These are phyloP conservation scores for Dipus sagitta DNA, from an alignment of 2,797 vertebrate genomes.

Conservation along the genomic window DNA sequence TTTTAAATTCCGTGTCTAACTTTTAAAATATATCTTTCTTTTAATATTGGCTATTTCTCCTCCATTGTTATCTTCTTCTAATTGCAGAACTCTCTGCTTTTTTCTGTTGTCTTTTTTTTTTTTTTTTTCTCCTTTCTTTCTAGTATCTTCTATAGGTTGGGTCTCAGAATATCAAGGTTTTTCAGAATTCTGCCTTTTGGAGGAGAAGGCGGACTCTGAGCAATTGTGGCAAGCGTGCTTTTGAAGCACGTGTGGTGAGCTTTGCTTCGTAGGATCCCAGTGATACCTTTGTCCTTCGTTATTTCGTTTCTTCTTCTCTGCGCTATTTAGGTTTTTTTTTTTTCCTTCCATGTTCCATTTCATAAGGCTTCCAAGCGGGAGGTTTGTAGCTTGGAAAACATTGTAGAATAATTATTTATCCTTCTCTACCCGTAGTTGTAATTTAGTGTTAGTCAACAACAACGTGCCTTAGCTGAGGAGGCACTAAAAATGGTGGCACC, in stretches of 20 bases:
- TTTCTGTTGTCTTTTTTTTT: not conserved
- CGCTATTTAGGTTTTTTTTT: not conserved
- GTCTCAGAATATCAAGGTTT: not conserved
- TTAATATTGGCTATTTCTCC: not conserved
- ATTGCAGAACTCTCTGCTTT: not conserved
- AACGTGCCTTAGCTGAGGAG: not conserved
- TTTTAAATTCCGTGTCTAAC: not conserved
- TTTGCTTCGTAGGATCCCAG: not conserved
- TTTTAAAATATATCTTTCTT: slow-evolving; percentile 37
- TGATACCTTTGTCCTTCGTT: not conserved
- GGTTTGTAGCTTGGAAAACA: slow-evolving; percentile 3
- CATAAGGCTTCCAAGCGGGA: not conserved
- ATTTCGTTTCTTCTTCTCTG: not conserved
- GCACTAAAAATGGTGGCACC: not conserved
- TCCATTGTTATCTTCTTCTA: not conserved
- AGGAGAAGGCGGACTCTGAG: not conserved
- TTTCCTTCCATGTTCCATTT: not conserved
- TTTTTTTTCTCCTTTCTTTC: too few relatives aligned
- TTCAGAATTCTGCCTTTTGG: not conserved
- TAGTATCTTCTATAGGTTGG: not conserved
- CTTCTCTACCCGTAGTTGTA: not conserved
- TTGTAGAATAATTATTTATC: not conserved
- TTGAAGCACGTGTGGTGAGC: not conserved
- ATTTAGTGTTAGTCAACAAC: not conserved
- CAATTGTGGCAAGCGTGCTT: not conserved